Evolutionary conservation across 2,888 invertebrate species (phyloP), one percentile per base, ranked within the genome.

Genomic region (Anthrax anthrax): DNA sequence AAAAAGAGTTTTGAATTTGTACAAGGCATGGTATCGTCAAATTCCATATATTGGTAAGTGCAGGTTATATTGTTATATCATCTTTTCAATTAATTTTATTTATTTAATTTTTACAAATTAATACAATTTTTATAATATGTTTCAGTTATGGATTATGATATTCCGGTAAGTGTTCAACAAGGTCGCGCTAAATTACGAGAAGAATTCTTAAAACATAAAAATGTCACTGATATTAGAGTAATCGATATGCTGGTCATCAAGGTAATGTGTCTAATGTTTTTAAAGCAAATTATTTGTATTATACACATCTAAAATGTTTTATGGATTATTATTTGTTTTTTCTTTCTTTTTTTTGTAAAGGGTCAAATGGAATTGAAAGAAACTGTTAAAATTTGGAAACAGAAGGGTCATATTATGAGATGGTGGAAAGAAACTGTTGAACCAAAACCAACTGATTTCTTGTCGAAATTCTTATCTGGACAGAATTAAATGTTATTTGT

Each of bases 301-400:
- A n/a, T n/a, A n/a, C n/a, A n/a, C 23, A 27, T 8, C 5, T 2
- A 9, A 9, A 27, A 8, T 27, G 5, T 23, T 27, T 27, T 27
- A 27, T 27, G 5, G 9, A 27, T 2, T 34, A 13, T 34, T 2
- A n/a, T 1, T n/a, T 14, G 34, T 34, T 34, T 34, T 34, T 14
- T 34, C 4, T 34, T n/a, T n/a, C n/a, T n/a, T n/a, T n/a, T n/a
- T n/a, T 34, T 34, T 34, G 4, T 32, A 17, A 18, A 91, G 90
- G 92, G 92, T 42, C 92, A 92, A 77, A 90, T 92, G 90, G 94
- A 95, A 60, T 72, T 96, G 18, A 81, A 86, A 61, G 95, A 96
- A 72, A 73, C 81, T 1, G 81, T 81, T 0, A 76, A 85, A 53
- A 75, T 80, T 47, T 95, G 92, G 91, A 92, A 92, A 65, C 90